phyloP scores from a whole-genome alignment of 2,888 invertebrate genomes.

The Caenorhabditis sulstoni region DNA sequence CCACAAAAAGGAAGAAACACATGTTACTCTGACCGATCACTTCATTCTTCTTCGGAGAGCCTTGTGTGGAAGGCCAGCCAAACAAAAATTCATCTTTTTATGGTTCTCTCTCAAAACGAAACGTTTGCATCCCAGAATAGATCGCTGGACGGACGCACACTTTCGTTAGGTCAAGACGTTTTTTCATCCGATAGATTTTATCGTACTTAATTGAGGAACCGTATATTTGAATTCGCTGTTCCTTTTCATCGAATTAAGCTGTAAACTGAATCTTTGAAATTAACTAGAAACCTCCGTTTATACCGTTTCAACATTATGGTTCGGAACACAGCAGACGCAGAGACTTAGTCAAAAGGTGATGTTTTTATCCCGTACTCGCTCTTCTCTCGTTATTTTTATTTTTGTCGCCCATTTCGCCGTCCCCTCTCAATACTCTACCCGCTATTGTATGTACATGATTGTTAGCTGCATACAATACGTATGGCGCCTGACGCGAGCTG shows the following conservation, averaged over 20 bases:
- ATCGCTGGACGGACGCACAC: background rate
- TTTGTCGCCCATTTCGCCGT: conserved; percentile 11
- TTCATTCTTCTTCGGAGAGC: too few species aligned
- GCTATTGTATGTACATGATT: conserved; percentile 30
- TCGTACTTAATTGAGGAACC: background rate
- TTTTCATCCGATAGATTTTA: conserved; percentile 17
- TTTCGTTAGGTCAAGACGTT: background rate
- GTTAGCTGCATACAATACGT: conserved; percentile 57
- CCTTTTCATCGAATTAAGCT: conserved; percentile 17
- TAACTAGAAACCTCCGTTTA: conserved; percentile 7
- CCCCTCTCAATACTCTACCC: conserved; percentile 7
- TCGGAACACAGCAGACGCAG: background rate
- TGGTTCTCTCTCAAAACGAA: background rate
- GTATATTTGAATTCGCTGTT: background rate
- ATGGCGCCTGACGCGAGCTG: conserved; percentile 53
- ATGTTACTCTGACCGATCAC: too few species aligned
- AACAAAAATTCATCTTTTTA: background rate
- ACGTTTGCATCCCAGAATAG: conserved; percentile 7
- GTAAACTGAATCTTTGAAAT: conserved; percentile 19
- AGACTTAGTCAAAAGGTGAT: background rate
- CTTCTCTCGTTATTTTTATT: conserved; percentile 29
- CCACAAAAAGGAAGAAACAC: too few species aligned
- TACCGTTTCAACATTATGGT: conserved; percentile 13
- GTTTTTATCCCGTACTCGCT: conserved; percentile 22
- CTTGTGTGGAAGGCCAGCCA: background rate